Percentiles rank a stretch among this genome's conserved stretches.
phyloP scores from a whole-genome alignment of 2,888 invertebrate genomes.

The Apodemia hepburni region DNA sequence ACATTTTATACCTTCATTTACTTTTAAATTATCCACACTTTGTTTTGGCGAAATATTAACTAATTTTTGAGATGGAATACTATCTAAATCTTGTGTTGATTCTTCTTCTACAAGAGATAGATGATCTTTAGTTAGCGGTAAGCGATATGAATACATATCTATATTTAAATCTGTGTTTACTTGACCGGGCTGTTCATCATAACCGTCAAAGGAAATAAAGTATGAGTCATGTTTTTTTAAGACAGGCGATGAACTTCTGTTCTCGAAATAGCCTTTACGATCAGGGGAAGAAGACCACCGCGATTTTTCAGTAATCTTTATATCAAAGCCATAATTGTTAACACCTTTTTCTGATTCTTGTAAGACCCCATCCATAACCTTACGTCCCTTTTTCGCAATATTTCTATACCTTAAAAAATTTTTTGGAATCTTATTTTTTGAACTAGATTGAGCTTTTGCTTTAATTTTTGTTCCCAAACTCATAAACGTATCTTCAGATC shows the following conservation, averaged over 20 bases:
- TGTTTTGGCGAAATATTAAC: slow-evolving; percentile 39
- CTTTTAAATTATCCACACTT: slow-evolving; percentile 16
- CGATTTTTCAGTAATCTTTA: slow-evolving; percentile 57
- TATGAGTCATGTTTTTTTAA: slow-evolving; percentile 59
- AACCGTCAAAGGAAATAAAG: slow-evolving; percentile 53
- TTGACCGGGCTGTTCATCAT: slow-evolving; percentile 27
- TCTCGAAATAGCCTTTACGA: slow-evolving; percentile 43
- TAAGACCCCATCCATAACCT: slow-evolving; percentile 47
- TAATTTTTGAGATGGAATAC: slow-evolving; percentile 58
- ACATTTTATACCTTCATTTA: slow-evolving; percentile 16
- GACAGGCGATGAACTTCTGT: slow-evolving; percentile 48
- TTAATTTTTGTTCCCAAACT: slow-evolving; percentile 75
- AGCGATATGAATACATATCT: slow-evolving; percentile 53
- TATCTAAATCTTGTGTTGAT: slow-evolving; percentile 69
- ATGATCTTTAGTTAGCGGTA: slow-evolving; percentile 60
- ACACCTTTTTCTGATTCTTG: slow-evolving; percentile 39
- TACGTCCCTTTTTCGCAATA: slow-evolving; percentile 51
- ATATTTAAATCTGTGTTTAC: slow-evolving; percentile 52
- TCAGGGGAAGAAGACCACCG: slow-evolving; percentile 45
- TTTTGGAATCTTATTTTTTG: slow-evolving; percentile 54
- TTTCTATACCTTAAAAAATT: slow-evolving; percentile 59
- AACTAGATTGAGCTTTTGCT: slow-evolving; percentile 64
- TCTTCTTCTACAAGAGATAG: slow-evolving; percentile 75
- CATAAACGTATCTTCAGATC: slow-evolving; percentile 73
- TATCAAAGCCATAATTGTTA: slow-evolving; percentile 55